These are phyloP conservation scores for Pogonomyrmex californicus DNA, from an alignment of 1,140 invertebrate species.

Conservation along the genomic window DNA sequence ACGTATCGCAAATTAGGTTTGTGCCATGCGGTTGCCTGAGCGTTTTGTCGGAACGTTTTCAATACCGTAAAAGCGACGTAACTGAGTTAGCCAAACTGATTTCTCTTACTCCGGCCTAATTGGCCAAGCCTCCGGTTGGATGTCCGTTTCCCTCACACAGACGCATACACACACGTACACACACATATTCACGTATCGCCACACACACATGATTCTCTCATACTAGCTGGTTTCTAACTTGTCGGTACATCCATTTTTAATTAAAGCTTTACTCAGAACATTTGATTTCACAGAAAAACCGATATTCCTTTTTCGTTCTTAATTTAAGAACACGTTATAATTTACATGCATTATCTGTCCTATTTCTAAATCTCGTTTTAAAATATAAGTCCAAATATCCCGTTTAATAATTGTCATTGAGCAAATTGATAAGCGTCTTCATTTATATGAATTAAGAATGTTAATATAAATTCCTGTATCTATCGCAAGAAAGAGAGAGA, in stretches of 20 bases:
- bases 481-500: not conserved
- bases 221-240: slow-evolving; percentile 53
- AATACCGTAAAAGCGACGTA: slow-evolving; percentile 76
- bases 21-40: slow-evolving; percentile 59
- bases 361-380: not conserved
- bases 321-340: slow-evolving; percentile 15
- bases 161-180: not conserved
- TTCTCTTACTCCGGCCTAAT: slow-evolving; percentile 75
- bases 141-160: slow-evolving; percentile 52
- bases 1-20: slow-evolving; percentile 71
- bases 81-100: slow-evolving; percentile 76
- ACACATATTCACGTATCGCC: slow-evolving; percentile 22
- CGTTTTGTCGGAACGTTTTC: slow-evolving; percentile 76
- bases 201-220: slow-evolving; percentile 15
- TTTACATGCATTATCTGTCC: not conserved
- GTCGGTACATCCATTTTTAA: slow-evolving; percentile 39
- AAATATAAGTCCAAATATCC: not conserved
- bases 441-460: not conserved
- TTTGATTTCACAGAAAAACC: slow-evolving; percentile 32
- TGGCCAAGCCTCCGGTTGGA: slow-evolving; percentile 71
- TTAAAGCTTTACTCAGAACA: slow-evolving; percentile 63
- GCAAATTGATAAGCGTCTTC: not conserved
- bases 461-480: not conserved
- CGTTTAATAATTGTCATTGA: not conserved
- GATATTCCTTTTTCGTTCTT: slow-evolving; percentile 36